Conservation (phyloP, 2,113 vertebrate genomes). For the Mobula birostris region DNA sequence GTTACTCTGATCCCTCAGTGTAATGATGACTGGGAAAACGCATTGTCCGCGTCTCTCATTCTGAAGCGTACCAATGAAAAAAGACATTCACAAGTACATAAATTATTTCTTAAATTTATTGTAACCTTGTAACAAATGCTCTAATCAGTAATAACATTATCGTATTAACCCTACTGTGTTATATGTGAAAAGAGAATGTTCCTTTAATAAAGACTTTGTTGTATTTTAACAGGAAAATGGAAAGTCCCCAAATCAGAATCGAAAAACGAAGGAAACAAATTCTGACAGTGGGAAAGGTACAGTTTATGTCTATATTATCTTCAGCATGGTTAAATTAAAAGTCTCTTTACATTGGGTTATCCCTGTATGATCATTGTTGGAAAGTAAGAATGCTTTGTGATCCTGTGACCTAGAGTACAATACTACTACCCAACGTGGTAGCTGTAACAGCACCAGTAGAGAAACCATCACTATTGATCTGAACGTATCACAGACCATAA, state of each 20-base stretch:
- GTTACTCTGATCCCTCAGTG: too few species aligned
- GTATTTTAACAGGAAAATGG: slow-evolving; percentile 59
- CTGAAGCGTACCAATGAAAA: not conserved
- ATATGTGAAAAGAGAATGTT: not conserved
- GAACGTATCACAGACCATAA: not conserved
- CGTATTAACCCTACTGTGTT: not conserved
- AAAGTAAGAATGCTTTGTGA: not conserved
- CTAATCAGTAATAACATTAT: not conserved
- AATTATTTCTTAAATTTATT: not conserved
- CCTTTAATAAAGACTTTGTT: not conserved
- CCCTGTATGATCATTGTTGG: not conserved
- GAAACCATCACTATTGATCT: not conserved
- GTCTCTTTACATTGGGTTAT: not conserved
- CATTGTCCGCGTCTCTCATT: not conserved
- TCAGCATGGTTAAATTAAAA: not conserved
- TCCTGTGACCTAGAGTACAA: not conserved
- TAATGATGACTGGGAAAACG: not conserved
- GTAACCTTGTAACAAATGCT: not conserved
- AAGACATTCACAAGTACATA: not conserved
- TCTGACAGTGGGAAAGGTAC: slow-evolving; percentile 67
- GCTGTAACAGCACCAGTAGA: not conserved
- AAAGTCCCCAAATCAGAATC: slow-evolving; percentile 62
- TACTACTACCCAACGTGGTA: not conserved
- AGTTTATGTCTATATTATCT: not conserved
- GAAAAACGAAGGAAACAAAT: slow-evolving; percentile 60